These are phyloP conservation scores for Masnerella sp. DNA, from an alignment of 2,888 invertebrate species.

Conservation along the genomic window DNA sequence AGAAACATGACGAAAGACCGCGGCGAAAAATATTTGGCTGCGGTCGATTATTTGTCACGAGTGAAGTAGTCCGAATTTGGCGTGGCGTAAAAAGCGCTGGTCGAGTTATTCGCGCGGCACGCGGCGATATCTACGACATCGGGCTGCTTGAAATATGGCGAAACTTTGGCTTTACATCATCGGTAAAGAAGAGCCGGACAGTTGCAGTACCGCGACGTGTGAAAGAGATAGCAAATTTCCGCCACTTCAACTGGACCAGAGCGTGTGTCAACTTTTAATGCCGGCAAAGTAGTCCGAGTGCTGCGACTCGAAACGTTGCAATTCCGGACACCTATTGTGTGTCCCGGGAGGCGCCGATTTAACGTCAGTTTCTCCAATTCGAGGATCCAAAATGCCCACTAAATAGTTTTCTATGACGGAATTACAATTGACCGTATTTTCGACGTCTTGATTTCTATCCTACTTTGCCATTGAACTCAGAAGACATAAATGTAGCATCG, in stretches of 20 bases:
- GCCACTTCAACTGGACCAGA: conserved; percentile 62
- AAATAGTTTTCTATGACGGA: conserved; percentile 34
- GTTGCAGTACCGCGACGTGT: conserved; percentile 42
- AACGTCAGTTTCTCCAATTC: conserved; percentile 47
- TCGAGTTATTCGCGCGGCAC: conserved; percentile 29
- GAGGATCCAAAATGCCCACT: conserved; percentile 40
- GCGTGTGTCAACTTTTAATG: conserved; percentile 69
- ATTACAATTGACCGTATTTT: conserved; percentile 34
- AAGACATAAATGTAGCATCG: no score
- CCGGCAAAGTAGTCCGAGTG: conserved; percentile 57
- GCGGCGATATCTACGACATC: conserved; percentile 41
- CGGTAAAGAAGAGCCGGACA: conserved; percentile 41
- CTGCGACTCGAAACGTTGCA: conserved; percentile 45
- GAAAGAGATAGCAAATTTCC: conserved; percentile 48
- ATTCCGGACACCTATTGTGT: conserved; percentile 57
- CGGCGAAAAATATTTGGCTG: conserved; percentile 28
- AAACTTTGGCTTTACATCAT: conserved; percentile 60
- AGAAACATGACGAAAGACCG: no score
- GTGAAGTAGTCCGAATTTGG: conserved; percentile 18
- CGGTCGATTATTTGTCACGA: conserved; percentile 52
- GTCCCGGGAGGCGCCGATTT: conserved; percentile 46
- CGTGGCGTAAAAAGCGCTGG: conserved; percentile 47
- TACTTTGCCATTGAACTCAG: conserved; percentile 24
- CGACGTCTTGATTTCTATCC: conserved; percentile 7
- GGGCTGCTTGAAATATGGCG: conserved; percentile 53